Conservation (phyloP, 2,797 vertebrate genomes). For the Sylvilagus floridanus region DNA sequence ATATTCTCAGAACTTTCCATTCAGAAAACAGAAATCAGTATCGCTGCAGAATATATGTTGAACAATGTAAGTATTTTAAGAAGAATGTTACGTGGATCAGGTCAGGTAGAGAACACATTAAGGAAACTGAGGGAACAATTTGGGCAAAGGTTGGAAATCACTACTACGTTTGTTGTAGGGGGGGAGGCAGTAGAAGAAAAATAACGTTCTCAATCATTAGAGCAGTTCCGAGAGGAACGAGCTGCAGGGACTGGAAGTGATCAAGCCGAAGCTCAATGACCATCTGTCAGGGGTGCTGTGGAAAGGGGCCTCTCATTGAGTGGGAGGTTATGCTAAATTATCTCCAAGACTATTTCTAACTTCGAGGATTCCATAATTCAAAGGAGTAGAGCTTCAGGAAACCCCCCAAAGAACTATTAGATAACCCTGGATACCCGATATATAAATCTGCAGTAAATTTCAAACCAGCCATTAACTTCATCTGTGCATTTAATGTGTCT, state of each 20-base stretch:
- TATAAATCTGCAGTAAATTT: conserved; percentile 70
- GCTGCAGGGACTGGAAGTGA: background rate
- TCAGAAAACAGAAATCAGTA: background rate
- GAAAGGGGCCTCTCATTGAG: conserved; percentile 24
- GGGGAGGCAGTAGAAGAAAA: background rate
- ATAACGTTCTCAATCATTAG: background rate
- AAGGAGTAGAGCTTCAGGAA: conserved; percentile 22
- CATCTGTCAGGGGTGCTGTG: conserved; percentile 20
- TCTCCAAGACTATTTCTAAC: conserved; percentile 56
- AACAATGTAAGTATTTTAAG: background rate
- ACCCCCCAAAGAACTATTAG: conserved; percentile 61
- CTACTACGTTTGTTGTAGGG: background rate
- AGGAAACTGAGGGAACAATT: background rate
- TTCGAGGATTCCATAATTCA: conserved; percentile 56
- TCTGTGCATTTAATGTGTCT: conserved; percentile 74
- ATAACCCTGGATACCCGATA: conserved; percentile 33
- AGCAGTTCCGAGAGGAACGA: conserved; percentile 15
- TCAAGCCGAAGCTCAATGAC: conserved; percentile 2
- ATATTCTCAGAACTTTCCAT: background rate
- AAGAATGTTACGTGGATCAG: background rate
- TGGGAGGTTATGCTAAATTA: conserved; percentile 62
- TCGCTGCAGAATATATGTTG: background rate
- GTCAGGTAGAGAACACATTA: background rate
- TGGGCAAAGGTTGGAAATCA: conserved; percentile 1
- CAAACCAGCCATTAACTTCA: conserved; percentile 67